Base-by-base conservation (phyloP, 2,797 vertebrate genomes). In the Cirrhinus molitorella region DNA sequence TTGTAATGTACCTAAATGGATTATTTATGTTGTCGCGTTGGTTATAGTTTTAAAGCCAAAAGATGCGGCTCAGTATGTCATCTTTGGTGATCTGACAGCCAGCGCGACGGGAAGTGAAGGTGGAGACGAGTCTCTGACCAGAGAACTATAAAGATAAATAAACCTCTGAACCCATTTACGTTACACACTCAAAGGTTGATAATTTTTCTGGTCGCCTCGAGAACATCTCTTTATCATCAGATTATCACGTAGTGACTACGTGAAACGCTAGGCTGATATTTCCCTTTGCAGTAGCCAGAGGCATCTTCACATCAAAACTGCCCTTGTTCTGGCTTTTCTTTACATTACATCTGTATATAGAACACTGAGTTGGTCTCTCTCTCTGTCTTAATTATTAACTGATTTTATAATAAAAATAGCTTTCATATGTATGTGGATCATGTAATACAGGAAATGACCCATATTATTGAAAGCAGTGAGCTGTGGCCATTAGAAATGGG, bases 111-210 rank as follows among this genome's bases (percentile, higher is more conserved):
- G 86, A 85, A 82, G 79, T 81, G 61, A 87, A 87, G 72, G 79
- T 87, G 68, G 31, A 83, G 6, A 83, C 79, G 5, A 79, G 89
- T 0, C 70, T 92, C 49, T 93, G 93, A 86, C 88, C 89, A 74
- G 92, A 93, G 83, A 83, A 89, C 45, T 83, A 83, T 67, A 19
- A 68, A 67, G 28, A 66, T 43, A 68, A 80, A 76, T 80, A 49
- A 67, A 61, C 59, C 11, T 53, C 13, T 79, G 13, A 28, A 72
- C 19, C 23, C 11, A 43, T 34, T 73, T 73, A 34, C 17, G 59
- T 73, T 73, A 34, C 17, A 71, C 11, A 80, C n/a, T 21, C 37
- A 23, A 4, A 1, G 37, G 17, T 25, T 13, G 4, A 19, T 53
- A 28, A 43, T 21, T 73, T 23, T n/a, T 71, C 40, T 34, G 23